Evolutionary conservation across 2,888 invertebrate genomes (phyloP).

Genomic region (Trilocha varians): DNA sequence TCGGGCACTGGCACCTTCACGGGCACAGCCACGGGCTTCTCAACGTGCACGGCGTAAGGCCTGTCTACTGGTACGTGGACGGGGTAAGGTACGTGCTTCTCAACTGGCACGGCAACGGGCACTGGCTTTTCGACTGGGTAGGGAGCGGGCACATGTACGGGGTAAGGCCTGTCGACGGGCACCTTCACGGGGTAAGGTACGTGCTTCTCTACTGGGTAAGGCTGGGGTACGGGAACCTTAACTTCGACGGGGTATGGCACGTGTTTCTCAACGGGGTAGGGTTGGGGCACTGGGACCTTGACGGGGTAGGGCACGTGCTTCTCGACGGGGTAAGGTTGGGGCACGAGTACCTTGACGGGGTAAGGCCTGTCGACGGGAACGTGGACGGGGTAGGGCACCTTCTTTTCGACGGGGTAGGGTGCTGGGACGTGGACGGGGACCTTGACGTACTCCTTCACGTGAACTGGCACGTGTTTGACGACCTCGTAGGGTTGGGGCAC

Average conservation of each 20-base stretch:
- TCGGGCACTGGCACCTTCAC: slow-evolving; percentile 74
- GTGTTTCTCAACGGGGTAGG: slow-evolving; percentile 84
- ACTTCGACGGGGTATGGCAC: slow-evolving; percentile 81
- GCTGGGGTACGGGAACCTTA: slow-evolving; percentile 83
- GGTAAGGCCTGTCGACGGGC: slow-evolving; percentile 79
- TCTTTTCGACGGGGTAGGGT: slow-evolving; percentile 86
- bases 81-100: slow-evolving; percentile 75
- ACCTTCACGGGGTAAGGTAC: slow-evolving; percentile 79
- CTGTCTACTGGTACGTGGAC: slow-evolving; percentile 77
- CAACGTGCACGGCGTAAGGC: slow-evolving; percentile 72
- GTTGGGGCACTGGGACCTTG: slow-evolving; percentile 82
- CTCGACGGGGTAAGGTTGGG: slow-evolving; percentile 86
- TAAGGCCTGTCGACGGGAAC: slow-evolving; percentile 84
- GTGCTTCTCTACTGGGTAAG: slow-evolving; percentile 79
- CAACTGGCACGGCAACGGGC: slow-evolving; percentile 75
- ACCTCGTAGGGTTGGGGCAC: slow-evolving; percentile 83
- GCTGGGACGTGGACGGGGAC: slow-evolving; percentile 84
- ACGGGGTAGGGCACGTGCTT: slow-evolving; percentile 83
- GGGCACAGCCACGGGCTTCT: slow-evolving; percentile 65
- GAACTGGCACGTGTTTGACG: slow-evolving; percentile 78
- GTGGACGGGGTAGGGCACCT: slow-evolving; percentile 79
- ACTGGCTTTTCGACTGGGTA: slow-evolving; percentile 76
- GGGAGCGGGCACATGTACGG: slow-evolving; percentile 77
- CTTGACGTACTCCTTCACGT: slow-evolving; percentile 85
- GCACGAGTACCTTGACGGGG: slow-evolving; percentile 84